phyloP scores from a whole-genome alignment of 2,888 invertebrate genomes.

The Dichetophora obliterata region DNA sequence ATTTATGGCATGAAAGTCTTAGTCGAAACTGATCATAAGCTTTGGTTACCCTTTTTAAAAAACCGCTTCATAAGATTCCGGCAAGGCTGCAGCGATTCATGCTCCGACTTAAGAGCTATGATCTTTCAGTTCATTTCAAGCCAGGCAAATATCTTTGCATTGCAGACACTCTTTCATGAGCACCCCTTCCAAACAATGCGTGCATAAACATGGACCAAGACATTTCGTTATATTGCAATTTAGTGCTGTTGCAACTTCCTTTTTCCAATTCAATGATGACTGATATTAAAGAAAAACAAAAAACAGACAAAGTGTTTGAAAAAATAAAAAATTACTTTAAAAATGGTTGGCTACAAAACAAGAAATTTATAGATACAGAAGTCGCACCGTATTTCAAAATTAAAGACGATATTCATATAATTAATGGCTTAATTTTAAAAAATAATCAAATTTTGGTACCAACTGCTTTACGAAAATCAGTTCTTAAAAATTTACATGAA shows the following conservation, averaged over 20 bases:
- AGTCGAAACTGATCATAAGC: conserved; percentile 41
- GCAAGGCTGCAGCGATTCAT: conserved; percentile 24
- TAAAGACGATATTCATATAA: conserved; percentile 38
- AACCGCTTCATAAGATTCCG: conserved; percentile 25
- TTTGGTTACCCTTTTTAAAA: conserved; percentile 26
- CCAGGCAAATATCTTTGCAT: too few species aligned
- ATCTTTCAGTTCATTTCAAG: too few species aligned
- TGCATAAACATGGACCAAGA: neutral
- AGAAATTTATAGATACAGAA: conserved; percentile 12
- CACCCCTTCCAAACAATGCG: neutral
- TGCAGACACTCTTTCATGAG: neutral
- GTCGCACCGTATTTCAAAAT: conserved; percentile 38
- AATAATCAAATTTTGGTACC: too few species aligned
- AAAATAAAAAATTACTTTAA: neutral
- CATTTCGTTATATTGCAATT: neutral
- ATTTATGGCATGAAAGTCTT: conserved; percentile 31
- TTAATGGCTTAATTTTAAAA: too few species aligned
- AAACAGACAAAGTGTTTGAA: neutral
- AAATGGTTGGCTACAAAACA: conserved; percentile 26
- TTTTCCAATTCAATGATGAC: neutral
- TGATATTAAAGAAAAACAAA: conserved; percentile 1
- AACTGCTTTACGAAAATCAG: too few species aligned
- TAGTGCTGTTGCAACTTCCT: neutral
- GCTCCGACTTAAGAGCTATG: neutral
- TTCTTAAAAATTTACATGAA: too few species aligned